Conservation (phyloP, 2,888 invertebrate species). For the Pimpla rufipes region DNA sequence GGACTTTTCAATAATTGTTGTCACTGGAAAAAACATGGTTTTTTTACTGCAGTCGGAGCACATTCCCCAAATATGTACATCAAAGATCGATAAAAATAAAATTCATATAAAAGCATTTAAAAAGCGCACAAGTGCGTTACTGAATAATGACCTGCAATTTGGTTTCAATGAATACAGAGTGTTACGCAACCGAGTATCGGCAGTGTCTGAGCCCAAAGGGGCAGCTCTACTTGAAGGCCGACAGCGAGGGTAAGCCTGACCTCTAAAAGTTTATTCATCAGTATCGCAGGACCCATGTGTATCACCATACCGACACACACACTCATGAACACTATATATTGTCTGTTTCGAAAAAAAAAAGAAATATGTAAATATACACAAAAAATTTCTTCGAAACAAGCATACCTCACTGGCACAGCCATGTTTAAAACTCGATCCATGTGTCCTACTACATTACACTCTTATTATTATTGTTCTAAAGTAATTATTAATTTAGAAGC, state of each 20-base stretch:
- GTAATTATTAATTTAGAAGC: conserved; percentile 75
- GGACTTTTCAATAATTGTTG: too few relatives aligned
- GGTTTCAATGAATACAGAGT: conserved; percentile 84
- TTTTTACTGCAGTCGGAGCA: not conserved
- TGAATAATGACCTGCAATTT: conserved; percentile 75
- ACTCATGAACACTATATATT: conserved; percentile 72
- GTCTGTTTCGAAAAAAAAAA: conserved; percentile 20
- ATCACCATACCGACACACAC: conserved; percentile 67
- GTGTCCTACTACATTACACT: conserved; percentile 54
- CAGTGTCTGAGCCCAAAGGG: conserved; percentile 92
- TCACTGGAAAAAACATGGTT: not conserved
- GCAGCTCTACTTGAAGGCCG: conserved; percentile 94
- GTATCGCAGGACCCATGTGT: conserved; percentile 82
- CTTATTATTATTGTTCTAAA: conserved; percentile 42
- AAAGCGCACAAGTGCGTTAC: conserved; percentile 29
- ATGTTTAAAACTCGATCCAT: conserved; percentile 62
- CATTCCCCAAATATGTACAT: not conserved
- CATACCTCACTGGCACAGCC: conserved; percentile 31
- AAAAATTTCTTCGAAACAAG: conserved; percentile 23
- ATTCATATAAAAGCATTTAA: not conserved
- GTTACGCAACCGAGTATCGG: conserved; percentile 91
- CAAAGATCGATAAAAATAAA: not conserved
- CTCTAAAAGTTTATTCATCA: conserved; percentile 82
- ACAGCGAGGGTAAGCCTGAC: conserved; percentile 92
- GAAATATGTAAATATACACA: not conserved